Base-by-base conservation (phyloP, 2,888 invertebrate genomes). In the Palloptera scutellata region DNA sequence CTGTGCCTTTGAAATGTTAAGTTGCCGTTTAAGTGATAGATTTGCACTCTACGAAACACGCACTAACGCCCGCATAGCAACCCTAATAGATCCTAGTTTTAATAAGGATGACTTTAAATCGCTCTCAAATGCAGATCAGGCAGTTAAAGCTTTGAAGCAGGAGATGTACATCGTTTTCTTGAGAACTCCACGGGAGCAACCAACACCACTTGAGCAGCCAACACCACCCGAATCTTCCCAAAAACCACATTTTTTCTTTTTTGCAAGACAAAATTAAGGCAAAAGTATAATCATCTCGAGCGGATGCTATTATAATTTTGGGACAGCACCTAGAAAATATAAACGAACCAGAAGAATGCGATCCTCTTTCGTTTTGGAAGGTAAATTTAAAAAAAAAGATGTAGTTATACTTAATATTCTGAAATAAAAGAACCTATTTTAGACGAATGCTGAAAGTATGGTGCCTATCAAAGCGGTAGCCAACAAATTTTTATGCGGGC, bases 391-490 rank as follows among this genome's bases (percentile, higher is more conserved):
- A 17, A 30, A 61, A 48, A 48, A 42, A 20, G 45, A 64, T 43
- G 13, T 43, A 15, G 17, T 45, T 20, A 45, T 55, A 64, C 43
- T 45, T 45, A 57, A 64, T 62, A 53, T 62, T 55, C 55, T 45
- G 63, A 64, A 64, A 64, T 57, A 55, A 20, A 64, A 55, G 6
- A 43, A n/a, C 48, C 45, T 64, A 45, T 64, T 64, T 64, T 54
- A 64, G 63, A 64, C 48, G 63, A 64, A 64, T 45, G 8, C 55
- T 45, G 63, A 64, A 55, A 55, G 63, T 57, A 64, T 62, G 60
- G 48, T 19, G 53, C 15, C 62, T 62, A 15, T 53, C 53, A 58
- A 41, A 41, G 58, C 30, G 58, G 42, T 58, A 41, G 58, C 58
- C 3, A 58, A 58, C 30, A 58, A 60, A 60, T 60, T 20, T 60